Evolutionary conservation across 2,113 vertebrate genomes (phyloP).

Genomic region (Atherinomorus stipes): DNA sequence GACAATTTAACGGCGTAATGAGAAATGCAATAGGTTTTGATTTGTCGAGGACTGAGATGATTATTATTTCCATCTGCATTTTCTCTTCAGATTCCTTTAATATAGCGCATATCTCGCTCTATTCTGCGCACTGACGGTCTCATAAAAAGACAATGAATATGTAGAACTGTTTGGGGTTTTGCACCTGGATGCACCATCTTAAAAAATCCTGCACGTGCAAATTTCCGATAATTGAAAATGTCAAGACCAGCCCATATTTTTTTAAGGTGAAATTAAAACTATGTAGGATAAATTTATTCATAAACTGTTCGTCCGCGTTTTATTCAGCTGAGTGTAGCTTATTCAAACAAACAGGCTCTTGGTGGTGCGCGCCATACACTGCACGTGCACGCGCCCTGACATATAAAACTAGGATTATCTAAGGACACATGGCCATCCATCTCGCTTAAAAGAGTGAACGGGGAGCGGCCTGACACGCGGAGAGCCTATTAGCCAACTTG

Average conservation of each 20-base stretch:
- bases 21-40: conserved; percentile 75
- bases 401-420: conserved; percentile 59
- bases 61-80: conserved; percentile 45
- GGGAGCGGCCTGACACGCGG: conserved; percentile 62
- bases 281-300: no score
- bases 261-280: no score
- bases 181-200: not conserved
- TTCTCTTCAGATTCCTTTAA: conserved; percentile 25
- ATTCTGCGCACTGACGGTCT: not conserved
- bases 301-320: no score
- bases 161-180: conserved; percentile 4
- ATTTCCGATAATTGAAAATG: conserved; percentile 20
- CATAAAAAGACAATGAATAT: not conserved
- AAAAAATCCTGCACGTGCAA: conserved; percentile 14
- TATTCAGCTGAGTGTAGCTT: not conserved
- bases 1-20: conserved; percentile 74
- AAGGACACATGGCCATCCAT: conserved; percentile 72
- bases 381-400: conserved; percentile 13
- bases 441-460: conserved; percentile 56
- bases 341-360: not conserved
- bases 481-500: conserved; percentile 70
- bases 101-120: not conserved
- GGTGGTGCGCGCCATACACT: not conserved
- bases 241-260: no score
- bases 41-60: conserved; percentile 59